A percentile compares a stretch with the other conserved stretches of the same genome.
phyloP scores from a whole-genome alignment of 2,888 invertebrate species.

The Thyatira batis region DNA sequence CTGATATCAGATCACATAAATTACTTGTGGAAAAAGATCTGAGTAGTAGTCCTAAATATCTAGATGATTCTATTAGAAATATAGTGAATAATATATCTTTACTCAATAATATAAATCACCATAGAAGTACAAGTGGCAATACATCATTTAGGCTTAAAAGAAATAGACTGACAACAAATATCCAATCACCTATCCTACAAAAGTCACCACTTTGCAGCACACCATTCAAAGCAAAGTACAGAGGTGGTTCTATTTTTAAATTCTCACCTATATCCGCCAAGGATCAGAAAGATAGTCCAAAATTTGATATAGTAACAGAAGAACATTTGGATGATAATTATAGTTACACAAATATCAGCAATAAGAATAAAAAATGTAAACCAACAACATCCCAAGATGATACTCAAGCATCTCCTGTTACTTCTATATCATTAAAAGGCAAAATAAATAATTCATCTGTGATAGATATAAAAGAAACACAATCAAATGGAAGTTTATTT shows the following conservation, averaged over 20 bases:
- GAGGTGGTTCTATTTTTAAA: constrained; percentile 66
- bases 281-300: constrained; percentile 32
- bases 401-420: background rate
- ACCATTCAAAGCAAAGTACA: constrained; percentile 64
- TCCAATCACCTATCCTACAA: constrained; percentile 38
- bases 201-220: constrained; percentile 69
- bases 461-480: background rate
- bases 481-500: background rate
- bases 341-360: constrained; percentile 29
- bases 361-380: constrained; percentile 13
- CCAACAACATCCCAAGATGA: background rate
- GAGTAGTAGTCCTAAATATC: constrained; percentile 27
- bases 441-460: background rate
- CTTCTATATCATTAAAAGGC: background rate
- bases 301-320: constrained; percentile 32
- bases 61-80: constrained; percentile 63
- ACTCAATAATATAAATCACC: constrained; percentile 41
- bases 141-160: constrained; percentile 28
- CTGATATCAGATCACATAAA: constrained; percentile 57
- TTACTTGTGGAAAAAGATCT: constrained; percentile 56
- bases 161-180: constrained; percentile 42
- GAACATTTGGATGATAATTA: constrained; percentile 32
- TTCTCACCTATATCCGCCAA: constrained; percentile 62
- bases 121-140: constrained; percentile 29
- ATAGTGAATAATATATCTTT: constrained; percentile 55